Conservation (phyloP, 2,113 vertebrate species). For the Balaenoptera acutorostrata region DNA sequence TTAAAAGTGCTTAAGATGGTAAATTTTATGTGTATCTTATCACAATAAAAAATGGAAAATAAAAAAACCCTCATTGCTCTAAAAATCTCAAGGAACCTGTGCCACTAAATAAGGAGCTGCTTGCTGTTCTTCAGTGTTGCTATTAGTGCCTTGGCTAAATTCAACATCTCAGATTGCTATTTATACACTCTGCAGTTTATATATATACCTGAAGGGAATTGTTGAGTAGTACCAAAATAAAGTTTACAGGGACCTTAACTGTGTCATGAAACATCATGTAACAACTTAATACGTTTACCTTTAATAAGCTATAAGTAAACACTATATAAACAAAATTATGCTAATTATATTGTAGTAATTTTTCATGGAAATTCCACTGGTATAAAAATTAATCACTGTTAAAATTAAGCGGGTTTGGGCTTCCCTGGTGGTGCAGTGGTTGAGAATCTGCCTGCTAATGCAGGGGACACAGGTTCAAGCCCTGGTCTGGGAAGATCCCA, state of each 20-base stretch:
- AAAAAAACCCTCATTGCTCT: neutral
- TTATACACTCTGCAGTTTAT: neutral
- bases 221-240: neutral
- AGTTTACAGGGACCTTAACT: neutral
- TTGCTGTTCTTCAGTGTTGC: neutral
- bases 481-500: too few species aligned
- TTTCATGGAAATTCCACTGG: neutral
- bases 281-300: neutral
- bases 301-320: slow-evolving; percentile 33
- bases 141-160: neutral
- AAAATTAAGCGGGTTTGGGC: slow-evolving; percentile 1
- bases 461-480: too few species aligned
- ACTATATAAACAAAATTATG: neutral
- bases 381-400: slow-evolving; percentile 17
- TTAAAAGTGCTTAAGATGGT: neutral
- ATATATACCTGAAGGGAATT: neutral
- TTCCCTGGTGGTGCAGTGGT: too few species aligned
- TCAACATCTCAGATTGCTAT: neutral
- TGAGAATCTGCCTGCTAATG: too few species aligned
- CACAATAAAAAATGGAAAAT: neutral
- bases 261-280: neutral
- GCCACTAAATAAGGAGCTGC: neutral
- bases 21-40: neutral
- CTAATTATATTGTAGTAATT: neutral
- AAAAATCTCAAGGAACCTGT: neutral